Evolutionary conservation across 2,113 vertebrate species (phyloP).

Genomic region (Poeciliopsis retropinna): DNA sequence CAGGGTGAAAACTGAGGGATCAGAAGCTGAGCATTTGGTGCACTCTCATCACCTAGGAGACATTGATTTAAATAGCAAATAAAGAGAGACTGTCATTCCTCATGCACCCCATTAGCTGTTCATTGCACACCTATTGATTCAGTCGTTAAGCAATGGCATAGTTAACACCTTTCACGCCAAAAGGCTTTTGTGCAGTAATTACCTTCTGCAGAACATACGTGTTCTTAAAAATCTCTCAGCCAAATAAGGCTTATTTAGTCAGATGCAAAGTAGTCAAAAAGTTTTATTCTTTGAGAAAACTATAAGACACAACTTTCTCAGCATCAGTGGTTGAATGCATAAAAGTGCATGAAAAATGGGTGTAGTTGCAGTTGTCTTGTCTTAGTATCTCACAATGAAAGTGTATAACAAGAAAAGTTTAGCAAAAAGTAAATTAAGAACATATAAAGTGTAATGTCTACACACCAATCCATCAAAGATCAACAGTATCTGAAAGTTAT

Average conservation of each 20-base stretch:
- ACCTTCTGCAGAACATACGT: conserved; percentile 25
- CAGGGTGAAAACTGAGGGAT: conserved; percentile 81
- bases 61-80: conserved; percentile 76
- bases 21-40: conserved; percentile 75
- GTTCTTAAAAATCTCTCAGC: conserved; percentile 32
- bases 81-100: conserved; percentile 69
- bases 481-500: background rate
- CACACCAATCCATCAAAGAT: conserved; percentile 29
- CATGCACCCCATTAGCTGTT: conserved; percentile 52
- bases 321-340: background rate
- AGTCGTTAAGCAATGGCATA: conserved; percentile 37
- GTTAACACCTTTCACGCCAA: conserved; percentile 41
- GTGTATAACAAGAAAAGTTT: no score
- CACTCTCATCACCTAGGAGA: conserved; percentile 85
- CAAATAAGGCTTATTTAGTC: conserved; percentile 1
- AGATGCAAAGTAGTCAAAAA: conserved; percentile 11
- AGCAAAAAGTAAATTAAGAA: no score
- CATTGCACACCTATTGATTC: conserved; percentile 66
- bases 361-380: background rate
- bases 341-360: background rate
- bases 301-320: conserved; percentile 6
- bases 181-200: conserved; percentile 20
- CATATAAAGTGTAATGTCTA: conserved; percentile 44
- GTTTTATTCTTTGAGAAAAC: conserved; percentile 46
- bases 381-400: background rate